Evolutionary conservation across 2,113 vertebrate species (phyloP), one percentile per base, ranked within the genome.

Genomic region (Pao palembangensis): DNA sequence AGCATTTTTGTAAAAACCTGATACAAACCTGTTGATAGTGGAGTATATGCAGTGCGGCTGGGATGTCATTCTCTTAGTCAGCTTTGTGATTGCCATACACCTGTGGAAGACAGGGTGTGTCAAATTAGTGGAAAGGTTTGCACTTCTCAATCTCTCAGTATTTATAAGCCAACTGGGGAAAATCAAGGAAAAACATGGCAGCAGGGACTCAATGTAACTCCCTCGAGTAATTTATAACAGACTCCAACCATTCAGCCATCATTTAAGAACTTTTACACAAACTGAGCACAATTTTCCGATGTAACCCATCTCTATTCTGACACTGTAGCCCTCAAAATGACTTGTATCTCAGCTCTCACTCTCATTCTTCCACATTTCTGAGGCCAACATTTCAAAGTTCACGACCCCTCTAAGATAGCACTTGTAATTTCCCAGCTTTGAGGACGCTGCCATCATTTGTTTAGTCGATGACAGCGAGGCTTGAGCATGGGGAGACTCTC

Each of bases 1-100:
- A 16, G 13, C 28, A 10, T 8, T 5, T 19, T 10, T 18, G 4
- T 19, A 59, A 4, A 34, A 38, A 8, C 53, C 14, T 48, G 11
- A 44, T 61, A 68, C 90, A 83, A 75, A 95, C 93, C 89, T 92
- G 88, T 86, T 79, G 76, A 71, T 47, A 44, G 75, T 54, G 61
- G 73, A 82, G 87, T 79, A 88, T 84, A 87, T 77, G 70, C 57
- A 76, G 80, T 73, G 83, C 67, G 81, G 61, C 73, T 71, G 82
- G 23, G 86, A 78, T 72, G 88, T 92, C 93, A 94, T 93, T 71
- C 70, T 91, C 88, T 92, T 85, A 93, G 83, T 72, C 82, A 67
- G 42, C 38, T 65, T 80, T 87, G 78, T 88, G 64, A 72, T 84
- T 73, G 69, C 75, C 55, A 79, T 41, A 78, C 75, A 85, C 89